A percentile compares a stretch with the other conserved stretches of the same genome.
phyloP scores from a whole-genome alignment of 1,140 invertebrate genomes.

The Manduca sexta region DNA sequence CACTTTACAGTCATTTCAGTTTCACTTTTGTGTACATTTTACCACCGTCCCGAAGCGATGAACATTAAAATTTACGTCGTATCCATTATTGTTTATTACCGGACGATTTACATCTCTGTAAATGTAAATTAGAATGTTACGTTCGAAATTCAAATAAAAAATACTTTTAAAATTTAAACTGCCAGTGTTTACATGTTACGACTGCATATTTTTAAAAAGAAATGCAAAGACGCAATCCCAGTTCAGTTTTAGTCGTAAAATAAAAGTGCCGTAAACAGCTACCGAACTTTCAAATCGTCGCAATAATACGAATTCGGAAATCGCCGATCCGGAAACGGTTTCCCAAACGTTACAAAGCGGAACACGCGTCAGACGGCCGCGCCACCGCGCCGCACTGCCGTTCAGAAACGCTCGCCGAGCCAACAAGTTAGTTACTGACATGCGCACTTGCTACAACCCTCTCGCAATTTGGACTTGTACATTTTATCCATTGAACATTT shows the following conservation, averaged over 20 bases:
- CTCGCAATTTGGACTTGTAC: slow-evolving; percentile 21
- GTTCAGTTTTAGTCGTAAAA: no score
- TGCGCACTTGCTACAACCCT: slow-evolving; percentile 51
- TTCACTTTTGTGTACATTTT: slow-evolving; percentile 54
- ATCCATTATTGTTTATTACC: slow-evolving; percentile 33
- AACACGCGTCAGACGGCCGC: slow-evolving; percentile 39
- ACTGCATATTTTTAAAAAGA: no score
- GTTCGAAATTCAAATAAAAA: no score
- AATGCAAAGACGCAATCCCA: no score
- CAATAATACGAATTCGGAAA: slow-evolving; percentile 31
- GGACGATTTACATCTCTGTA: background rate
- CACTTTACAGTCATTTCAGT: slow-evolving; percentile 51
- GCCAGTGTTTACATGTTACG: no score
- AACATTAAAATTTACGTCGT: slow-evolving; percentile 31
- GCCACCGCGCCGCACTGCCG: slow-evolving; percentile 62
- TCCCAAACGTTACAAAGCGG: slow-evolving; percentile 18
- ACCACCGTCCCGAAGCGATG: slow-evolving; percentile 20
- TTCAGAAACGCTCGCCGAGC: slow-evolving; percentile 36
- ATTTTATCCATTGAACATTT: slow-evolving; percentile 23
- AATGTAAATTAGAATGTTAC: no score
- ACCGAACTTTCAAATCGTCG: slow-evolving; percentile 6
- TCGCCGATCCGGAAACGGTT: slow-evolving; percentile 20
- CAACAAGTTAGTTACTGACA: slow-evolving; percentile 67
- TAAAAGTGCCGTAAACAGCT: no score
- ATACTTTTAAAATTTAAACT: no score